Conservation (phyloP, 2,797 vertebrate genomes). For the Falco novaeseelandiae region DNA sequence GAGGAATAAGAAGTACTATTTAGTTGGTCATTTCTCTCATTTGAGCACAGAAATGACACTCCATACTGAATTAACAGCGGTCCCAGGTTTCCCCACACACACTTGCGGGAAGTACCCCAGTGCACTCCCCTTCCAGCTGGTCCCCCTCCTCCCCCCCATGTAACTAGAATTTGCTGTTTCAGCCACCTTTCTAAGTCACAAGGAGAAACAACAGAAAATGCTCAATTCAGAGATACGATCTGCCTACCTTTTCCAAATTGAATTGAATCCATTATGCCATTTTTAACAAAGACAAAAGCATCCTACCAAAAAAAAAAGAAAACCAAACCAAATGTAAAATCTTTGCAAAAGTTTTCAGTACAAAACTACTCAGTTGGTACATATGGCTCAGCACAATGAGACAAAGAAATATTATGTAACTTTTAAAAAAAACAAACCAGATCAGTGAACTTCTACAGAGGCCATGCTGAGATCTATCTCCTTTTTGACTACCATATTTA, state of each 20-base stretch:
- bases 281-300: conserved; percentile 82
- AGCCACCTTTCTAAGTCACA: background rate
- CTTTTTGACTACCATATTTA: background rate
- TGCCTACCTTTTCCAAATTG: conserved; percentile 86
- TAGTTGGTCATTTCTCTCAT: background rate
- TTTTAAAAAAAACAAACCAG: background rate
- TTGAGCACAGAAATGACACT: background rate
- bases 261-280: conserved; percentile 77
- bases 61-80: background rate
- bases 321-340: background rate
- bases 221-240: background rate
- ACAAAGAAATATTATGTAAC: background rate
- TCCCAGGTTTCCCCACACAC: background rate
- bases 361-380: background rate
- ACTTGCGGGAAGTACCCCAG: background rate
- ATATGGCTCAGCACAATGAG: background rate
- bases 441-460: background rate
- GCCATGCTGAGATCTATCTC: background rate
- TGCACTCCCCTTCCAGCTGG: background rate
- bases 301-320: conserved; percentile 73
- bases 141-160: background rate
- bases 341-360: background rate
- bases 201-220: background rate
- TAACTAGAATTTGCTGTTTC: background rate
- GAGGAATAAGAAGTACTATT: background rate